Conservation (phyloP, 2,113 vertebrate species). For the Apodemus sylvaticus region DNA sequence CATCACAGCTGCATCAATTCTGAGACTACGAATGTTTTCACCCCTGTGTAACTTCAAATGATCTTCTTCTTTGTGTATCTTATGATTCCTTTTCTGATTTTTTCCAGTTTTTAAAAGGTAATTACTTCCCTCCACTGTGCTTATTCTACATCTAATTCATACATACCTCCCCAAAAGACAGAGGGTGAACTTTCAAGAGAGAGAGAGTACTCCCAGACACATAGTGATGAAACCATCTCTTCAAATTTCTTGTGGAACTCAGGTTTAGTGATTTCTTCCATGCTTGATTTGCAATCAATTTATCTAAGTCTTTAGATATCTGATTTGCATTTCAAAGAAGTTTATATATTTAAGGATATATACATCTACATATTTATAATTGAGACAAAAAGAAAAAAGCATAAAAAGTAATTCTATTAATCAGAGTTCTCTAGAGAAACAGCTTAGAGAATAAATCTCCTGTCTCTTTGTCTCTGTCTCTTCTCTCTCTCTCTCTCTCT, state of each 20-base stretch:
- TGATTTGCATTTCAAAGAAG: background rate
- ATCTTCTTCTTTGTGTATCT: background rate
- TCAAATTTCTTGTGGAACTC: background rate
- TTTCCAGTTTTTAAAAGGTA: background rate
- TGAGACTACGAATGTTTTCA: background rate
- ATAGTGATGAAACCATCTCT: background rate
- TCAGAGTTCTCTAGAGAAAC: background rate
- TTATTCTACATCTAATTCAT: background rate
- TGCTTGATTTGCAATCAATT: background rate
- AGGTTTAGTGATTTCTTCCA: background rate
- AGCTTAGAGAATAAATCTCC: background rate
- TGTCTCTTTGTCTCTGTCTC: no score
- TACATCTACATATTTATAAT: background rate
- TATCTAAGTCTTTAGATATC: background rate
- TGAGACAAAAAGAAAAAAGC: conserved; percentile 5
- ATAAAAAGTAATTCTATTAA: background rate
- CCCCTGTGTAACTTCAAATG: background rate
- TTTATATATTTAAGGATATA: background rate
- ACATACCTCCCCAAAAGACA: background rate
- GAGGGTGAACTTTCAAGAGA: background rate
- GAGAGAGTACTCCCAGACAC: background rate
- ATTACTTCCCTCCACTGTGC: background rate
- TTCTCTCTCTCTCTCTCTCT: no score
- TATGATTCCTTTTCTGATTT: background rate
- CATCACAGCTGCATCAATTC: background rate